phyloP scores from a whole-genome alignment of 1,140 invertebrate species.

The Drosophila fuyamai region DNA sequence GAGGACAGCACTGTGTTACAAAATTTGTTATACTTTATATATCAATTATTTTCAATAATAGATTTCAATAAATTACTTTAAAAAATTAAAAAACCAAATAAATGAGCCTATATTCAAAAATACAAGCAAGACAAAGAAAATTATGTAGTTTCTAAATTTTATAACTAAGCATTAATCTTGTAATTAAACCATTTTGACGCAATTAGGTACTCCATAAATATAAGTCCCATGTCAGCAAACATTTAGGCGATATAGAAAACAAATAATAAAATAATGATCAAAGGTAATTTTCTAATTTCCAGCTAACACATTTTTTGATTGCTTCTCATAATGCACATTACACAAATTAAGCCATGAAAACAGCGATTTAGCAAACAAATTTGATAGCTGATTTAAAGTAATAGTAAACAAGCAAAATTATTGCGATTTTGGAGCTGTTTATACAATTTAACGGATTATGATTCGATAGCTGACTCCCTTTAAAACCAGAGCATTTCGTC shows the following conservation, averaged over 20 bases:
- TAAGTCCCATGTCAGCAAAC: background rate
- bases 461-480: slow-evolving; percentile 11
- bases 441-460: slow-evolving; percentile 12
- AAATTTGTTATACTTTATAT: background rate
- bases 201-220: no score
- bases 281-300: slow-evolving; percentile 1
- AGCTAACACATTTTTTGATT: background rate
- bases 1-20: background rate
- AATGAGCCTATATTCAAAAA: no score
- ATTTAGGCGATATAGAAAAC: background rate
- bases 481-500: background rate
- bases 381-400: slow-evolving; percentile 7
- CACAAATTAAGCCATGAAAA: slow-evolving; percentile 9
- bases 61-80: no score
- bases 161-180: no score
- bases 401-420: slow-evolving; percentile 12
- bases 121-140: no score
- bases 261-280: background rate
- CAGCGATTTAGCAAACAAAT: slow-evolving; percentile 17
- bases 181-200: no score
- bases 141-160: no score
- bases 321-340: background rate
- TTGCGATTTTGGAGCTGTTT: slow-evolving; percentile 14
- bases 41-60: no score
- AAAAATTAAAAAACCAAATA: no score